Evolutionary conservation across 2,113 vertebrate genomes (phyloP).

Genomic region (Stomatorhinus ivindoensis): DNA sequence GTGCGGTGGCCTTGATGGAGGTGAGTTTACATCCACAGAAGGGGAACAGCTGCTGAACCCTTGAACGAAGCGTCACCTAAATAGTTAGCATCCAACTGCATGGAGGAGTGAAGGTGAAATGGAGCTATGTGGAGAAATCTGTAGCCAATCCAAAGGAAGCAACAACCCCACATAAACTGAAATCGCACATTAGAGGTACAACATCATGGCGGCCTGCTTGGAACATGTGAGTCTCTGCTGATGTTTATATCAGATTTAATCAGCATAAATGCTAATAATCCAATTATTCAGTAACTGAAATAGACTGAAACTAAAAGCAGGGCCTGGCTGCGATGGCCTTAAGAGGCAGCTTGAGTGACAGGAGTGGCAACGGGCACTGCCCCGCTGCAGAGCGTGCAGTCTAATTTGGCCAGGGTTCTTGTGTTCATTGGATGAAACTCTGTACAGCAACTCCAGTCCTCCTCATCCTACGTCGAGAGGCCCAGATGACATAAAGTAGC

Average conservation of each 20-base stretch:
- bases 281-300: not conserved
- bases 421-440: conserved; percentile 8
- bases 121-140: not conserved
- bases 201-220: not conserved
- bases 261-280: not conserved
- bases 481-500: conserved; percentile 1
- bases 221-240: not conserved
- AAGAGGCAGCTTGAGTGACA: not conserved
- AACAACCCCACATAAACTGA: not conserved
- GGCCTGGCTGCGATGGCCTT: not conserved
- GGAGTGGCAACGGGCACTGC: not conserved
- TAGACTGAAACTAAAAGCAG: not conserved
- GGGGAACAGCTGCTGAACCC: not conserved
- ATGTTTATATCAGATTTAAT: not conserved
- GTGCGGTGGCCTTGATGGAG: not conserved
- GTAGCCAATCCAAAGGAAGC: not conserved
- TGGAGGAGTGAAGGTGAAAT: not conserved
- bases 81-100: not conserved
- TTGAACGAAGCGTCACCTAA: not conserved
- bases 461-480: not conserved
- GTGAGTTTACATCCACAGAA: not conserved
- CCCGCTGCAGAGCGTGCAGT: not conserved
- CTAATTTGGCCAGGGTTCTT: conserved; percentile 5
- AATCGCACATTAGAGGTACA: not conserved
- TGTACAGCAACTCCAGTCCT: not conserved